Percentiles rank a stretch among this genome's conserved stretches.
Evolutionary conservation across 1,140 invertebrate species (phyloP).

Genomic region (Drosophila ogumai): DNA sequence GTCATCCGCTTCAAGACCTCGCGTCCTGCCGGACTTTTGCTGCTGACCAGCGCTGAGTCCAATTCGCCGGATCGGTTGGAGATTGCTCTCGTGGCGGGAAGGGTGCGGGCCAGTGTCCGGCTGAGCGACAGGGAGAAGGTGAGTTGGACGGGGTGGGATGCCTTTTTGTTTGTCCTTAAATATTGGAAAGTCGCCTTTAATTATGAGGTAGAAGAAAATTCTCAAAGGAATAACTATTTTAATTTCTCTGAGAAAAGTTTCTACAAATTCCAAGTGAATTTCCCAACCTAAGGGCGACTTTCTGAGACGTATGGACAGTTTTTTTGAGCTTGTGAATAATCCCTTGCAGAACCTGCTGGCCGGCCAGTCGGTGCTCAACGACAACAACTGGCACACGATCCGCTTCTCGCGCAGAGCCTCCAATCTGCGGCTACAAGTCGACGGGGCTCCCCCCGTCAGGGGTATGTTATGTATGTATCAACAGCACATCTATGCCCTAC

Average conservation of each 20-base stretch:
- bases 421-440: constrained; percentile 93
- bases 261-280: neutral
- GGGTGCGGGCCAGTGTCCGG: constrained; percentile 92
- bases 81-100: constrained; percentile 92
- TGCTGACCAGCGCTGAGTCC: constrained; percentile 90
- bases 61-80: constrained; percentile 92
- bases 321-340: constrained; percentile 19
- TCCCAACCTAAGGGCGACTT: neutral
- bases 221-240: neutral
- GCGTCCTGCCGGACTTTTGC: constrained; percentile 89
- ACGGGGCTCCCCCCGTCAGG: constrained; percentile 91
- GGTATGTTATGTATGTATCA: constrained; percentile 92
- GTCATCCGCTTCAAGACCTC: constrained; percentile 94
- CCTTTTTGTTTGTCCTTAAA: neutral
- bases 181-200: constrained; percentile 11
- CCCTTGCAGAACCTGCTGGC: constrained; percentile 90
- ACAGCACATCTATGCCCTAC: constrained; percentile 86
- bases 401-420: constrained; percentile 93
- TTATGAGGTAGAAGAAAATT: neutral
- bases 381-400: constrained; percentile 97
- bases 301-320: neutral
- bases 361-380: constrained; percentile 93
- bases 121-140: constrained; percentile 95
- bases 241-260: neutral
- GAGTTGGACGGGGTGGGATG: constrained; percentile 3